Conservation (phyloP, 2,888 invertebrate species). For the Erebia epiphron region DNA sequence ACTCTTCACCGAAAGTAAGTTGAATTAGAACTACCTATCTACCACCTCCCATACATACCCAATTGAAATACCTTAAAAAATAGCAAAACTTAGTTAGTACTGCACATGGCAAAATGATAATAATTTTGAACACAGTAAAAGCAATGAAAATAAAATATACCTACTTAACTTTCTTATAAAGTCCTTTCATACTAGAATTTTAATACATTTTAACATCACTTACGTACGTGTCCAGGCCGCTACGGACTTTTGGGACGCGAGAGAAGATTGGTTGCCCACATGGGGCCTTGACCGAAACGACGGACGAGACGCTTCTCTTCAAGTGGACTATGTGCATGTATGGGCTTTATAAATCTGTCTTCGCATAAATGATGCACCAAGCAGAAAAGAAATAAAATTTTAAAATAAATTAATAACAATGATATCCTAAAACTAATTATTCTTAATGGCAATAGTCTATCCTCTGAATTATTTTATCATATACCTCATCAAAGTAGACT, state of each 20-base stretch:
- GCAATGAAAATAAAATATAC: too few species aligned
- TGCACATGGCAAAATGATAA: too few species aligned
- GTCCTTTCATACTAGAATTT: not conserved
- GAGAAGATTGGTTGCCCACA: constrained; percentile 80
- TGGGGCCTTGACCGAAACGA: constrained; percentile 81
- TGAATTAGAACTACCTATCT: not conserved
- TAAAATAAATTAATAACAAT: too few species aligned
- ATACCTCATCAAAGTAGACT: too few species aligned
- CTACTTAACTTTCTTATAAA: too few species aligned
- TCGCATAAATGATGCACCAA: not conserved
- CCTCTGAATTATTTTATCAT: too few species aligned
- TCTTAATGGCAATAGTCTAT: too few species aligned
- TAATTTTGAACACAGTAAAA: too few species aligned
- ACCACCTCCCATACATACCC: too few species aligned
- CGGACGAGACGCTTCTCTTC: constrained; percentile 82
- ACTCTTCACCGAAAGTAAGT: constrained; percentile 78
- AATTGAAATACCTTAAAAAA: too few species aligned
- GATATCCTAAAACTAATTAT: too few species aligned
- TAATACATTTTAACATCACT: not conserved
- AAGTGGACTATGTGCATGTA: constrained; percentile 86
- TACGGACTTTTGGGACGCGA: constrained; percentile 85
- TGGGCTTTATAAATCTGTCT: constrained; percentile 80
- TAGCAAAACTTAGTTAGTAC: too few species aligned
- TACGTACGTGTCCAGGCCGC: constrained; percentile 61
- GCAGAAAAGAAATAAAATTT: not conserved